Base-by-base conservation (phyloP, 2,797 vertebrate species). In the Mormyrops boulengeri region DNA sequence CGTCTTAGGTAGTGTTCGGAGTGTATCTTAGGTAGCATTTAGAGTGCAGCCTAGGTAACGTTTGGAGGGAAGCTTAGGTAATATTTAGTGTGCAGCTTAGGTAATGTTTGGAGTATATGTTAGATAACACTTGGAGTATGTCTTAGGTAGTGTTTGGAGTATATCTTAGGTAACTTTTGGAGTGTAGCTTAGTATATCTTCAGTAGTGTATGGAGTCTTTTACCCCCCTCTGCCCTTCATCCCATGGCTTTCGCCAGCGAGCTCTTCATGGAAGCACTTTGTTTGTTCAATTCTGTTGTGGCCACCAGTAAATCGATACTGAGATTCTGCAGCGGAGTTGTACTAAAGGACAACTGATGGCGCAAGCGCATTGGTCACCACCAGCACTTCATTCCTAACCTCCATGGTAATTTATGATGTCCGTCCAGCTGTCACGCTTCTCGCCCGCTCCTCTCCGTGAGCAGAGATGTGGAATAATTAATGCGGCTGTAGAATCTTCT, bases 381-480 rank as follows among this genome's bases (percentile, higher is more conserved):
- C 11, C 19, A n/a, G 19, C 73, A 57, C 88, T 44, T 47, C 7
- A 57, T 84, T 60, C 38, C 19, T 62, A 89, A 89, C 88, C 80
- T 88, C 88, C 7, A 77, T 6, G 88, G 44, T 88, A 88, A 90
- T 90, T 90, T 90, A 90, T 69, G 57, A 80, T 19, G 50, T 52
- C 30, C 69, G 26, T 88, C 55, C 89, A 90, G 89, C 89, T 88
- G 89, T 66, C 87, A 88, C 26, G 52, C n/a, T 7, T 53, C 38
- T 11, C 4, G 34, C 38, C 14, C 14, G 9, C 89, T 52, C 38
- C 19, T 53, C 4, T 88, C 62, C 73, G 6, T 8, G 62, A 85
- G 69, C 22, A 50, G 86, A 44, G 77, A 49, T 30, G 47, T 30
- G 55, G 88, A 88, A 87, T 90, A 91, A 85, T 84, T 53, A 73